Evolutionary conservation across 2,888 invertebrate genomes (phyloP), one percentile per base, ranked within the genome.

Genomic region (Drosophila formosana): DNA sequence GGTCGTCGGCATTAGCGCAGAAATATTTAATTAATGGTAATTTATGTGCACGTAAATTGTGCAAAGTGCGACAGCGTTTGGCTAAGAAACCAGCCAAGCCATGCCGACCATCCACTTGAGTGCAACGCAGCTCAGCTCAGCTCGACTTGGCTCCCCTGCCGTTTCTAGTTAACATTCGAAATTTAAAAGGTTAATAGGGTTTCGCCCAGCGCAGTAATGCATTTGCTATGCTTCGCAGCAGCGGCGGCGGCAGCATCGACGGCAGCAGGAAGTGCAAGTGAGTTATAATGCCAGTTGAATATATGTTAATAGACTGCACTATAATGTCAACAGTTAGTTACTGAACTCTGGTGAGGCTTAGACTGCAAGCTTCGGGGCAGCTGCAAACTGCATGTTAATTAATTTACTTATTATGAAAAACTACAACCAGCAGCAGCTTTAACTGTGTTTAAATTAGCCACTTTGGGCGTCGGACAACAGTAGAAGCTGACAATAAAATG

Each of bases 21-120:
- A 91, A 91, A 91, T 82, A 82, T 91, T 91, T 91, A 91, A 91
- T 91, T 91, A 91, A 91, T 91, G 91, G 88, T 90, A 91, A 91
- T 91, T 91, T 91, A 91, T 91, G 91, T 84, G 88, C 86, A 81
- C 90, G 91, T 91, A 91, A 91, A 91, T 91, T 89, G 79, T 76
- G 83, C 75, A 82, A 82, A 82, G 86, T 82, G 82, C 81, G 83
- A 80, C 78, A 72, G 71, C 82, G 66, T 73, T 68, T 63, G 64
- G 61, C 57, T 41, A 74, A 61, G 62, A 58, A 56, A 70, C 63
- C 11, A 63, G 37, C 70, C 47, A 43, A 51, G 60, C 9, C 23
- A 46, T 34, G 46, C 28, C 4, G 30, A 30, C 39, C 18, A 39
- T 26, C 9, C 39, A 41, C 18, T 41, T 41, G 45, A 45, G 45